Evolutionary conservation across 2,797 vertebrate genomes (phyloP), one percentile per base, ranked within the genome.

Genomic region (Phataginus tetradactyla): DNA sequence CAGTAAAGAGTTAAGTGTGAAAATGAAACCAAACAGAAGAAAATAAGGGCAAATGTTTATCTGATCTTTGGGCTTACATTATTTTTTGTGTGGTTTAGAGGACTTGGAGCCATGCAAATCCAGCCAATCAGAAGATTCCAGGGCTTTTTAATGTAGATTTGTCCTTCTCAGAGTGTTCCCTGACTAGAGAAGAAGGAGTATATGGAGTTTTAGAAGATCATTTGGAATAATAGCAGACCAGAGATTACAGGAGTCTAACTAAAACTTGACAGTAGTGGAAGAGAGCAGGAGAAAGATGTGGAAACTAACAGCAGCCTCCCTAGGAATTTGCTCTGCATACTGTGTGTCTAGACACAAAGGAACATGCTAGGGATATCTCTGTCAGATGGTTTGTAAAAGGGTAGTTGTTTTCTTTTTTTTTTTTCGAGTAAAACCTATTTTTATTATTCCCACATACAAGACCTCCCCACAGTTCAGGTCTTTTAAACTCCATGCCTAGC

Each of bases 361-460:
- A 66, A 83, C 79, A 90, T 61, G 61, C 14, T 66, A 7, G 32
- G 27, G 71, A 91, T 96, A 91, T 61, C 86, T 86, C 89, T 87
- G 92, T 71, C 86, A 57, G 13, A 49, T 91, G 91, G 92, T 92
- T 90, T 91, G 63, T 85, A 92, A 98, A 96, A 77, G 75, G 57
- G 95, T 69, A 91, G 45, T 29, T 95, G 97, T 77, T 77, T 95
- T 51, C 77, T 77, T 94, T 51, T 83, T 77, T 95, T 45, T 32
- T 63, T 63, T 86, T 80, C 93, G 42, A 89, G 80, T 94, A 95
- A 97, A 96, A 94, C 80, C 90, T 93, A 92, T 94, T 98, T 97
- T 97, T 97, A 97, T 97, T 96, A 97, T 97, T 91, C 86, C 92
- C 93, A 92, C 59, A 75, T 88, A 96, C 37, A 97, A 96, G 98